Percentiles rank a stretch among this genome's conserved stretches.
Evolutionary conservation across 2,888 invertebrate genomes (phyloP).

Genomic region (Lasioglossum malachurum): DNA sequence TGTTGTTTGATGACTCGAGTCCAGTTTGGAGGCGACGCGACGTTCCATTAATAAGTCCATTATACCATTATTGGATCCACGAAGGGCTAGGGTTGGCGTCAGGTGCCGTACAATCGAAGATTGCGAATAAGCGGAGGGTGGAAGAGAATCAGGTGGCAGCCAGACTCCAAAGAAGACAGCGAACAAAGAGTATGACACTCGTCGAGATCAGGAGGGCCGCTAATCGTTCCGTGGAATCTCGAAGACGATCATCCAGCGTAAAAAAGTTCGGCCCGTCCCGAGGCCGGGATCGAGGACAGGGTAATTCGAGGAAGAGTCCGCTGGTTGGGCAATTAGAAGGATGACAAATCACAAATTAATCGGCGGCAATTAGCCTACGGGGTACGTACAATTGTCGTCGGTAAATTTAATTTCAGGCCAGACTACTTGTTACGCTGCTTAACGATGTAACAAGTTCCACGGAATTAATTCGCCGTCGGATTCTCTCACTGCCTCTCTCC

Average conservation of each 20-base stretch:
- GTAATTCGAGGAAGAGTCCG: constrained; percentile 22
- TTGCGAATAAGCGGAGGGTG: not conserved
- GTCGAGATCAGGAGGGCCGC: not conserved
- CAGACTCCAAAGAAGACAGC: not conserved
- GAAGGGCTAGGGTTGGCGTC: not conserved
- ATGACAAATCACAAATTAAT: constrained; percentile 64
- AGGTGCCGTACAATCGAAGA: not conserved
- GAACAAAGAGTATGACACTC: not conserved
- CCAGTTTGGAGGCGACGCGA: not conserved
- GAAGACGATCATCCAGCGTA: not conserved
- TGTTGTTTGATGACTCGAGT: too few relatives aligned
- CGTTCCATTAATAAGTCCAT: not conserved
- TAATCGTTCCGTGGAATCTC: constrained; percentile 8
- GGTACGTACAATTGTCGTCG: constrained; percentile 51
- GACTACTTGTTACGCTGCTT: constrained; percentile 69
- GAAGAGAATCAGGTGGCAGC: not conserved
- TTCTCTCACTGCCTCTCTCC: constrained; percentile 33
- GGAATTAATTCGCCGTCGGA: constrained; percentile 67
- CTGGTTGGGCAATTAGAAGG: constrained; percentile 39
- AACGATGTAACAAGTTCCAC: constrained; percentile 72
- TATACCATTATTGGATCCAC: not conserved
- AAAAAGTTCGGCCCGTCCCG: not conserved
- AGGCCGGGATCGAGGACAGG: not conserved
- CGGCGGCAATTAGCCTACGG: constrained; percentile 52
- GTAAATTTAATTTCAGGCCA: constrained; percentile 60